Evolutionary conservation across 2,888 invertebrate genomes (phyloP), one percentile per base, ranked within the genome.

Genomic region (Sthenelais limicola): DNA sequence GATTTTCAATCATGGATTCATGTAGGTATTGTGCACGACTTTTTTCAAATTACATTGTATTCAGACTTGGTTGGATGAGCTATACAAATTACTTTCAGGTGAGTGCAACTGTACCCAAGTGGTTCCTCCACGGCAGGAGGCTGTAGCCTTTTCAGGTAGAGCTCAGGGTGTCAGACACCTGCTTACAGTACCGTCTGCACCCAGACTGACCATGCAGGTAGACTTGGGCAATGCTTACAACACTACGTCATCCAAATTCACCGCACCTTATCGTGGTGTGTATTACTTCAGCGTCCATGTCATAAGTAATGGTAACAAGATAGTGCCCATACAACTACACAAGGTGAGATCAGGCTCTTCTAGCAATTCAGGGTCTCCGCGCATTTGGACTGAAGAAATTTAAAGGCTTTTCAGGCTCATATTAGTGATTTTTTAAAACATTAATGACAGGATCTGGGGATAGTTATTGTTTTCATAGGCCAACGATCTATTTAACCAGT

Each of bases 191-290:
- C 24, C 3, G 1, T 35, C 26, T 3, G 7, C 1, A 9, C 38
- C 24, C 26, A 9, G n/a, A 43, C 35, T 62, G 1, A 43, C 35
- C 62, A 62, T 35, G 38, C 26, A 21, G 12, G 62, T 62, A 4
- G 43, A 62, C 62, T 2, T 62, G 15, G 62, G 62, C 21, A 35
- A 62, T 43, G 62, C 62, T 43, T 62, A 62, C 38, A 62, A 62
- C 24, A 24, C 7, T 15, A 21, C 62, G 4, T 21, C 62, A 5
- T 18, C 38, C 3, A 28, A 18, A 21, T 62, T 62, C 62, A 35
- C 3, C 38, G 62, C 62, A 24, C 62, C 62, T 26, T 62, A 62
- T 26, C 9, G 62, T 24, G 62, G 26, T 1, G 62, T 26, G 38
- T 62, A 62, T 26, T 43, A 38, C 24, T 62, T 62, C 24, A 62